Conservation (phyloP, 2,888 invertebrate genomes). For the Panzeria rudis region DNA sequence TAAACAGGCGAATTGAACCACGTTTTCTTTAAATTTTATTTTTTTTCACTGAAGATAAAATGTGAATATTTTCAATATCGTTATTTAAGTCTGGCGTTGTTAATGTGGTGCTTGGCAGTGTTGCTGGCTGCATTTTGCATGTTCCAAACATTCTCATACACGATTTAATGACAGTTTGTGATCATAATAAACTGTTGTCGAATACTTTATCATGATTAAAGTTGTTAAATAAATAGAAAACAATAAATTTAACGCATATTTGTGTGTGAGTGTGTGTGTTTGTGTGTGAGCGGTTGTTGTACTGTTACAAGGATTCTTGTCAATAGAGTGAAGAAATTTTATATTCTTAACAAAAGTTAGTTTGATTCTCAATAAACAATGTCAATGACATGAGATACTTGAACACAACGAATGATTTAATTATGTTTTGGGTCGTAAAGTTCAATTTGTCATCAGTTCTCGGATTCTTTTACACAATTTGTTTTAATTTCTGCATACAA, state of each 20-base stretch:
- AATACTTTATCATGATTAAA: conserved; percentile 59
- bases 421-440: not conserved
- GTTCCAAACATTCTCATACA: conserved; percentile 44
- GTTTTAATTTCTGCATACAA: too few relatives aligned
- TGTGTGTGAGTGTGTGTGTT: not conserved
- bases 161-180: conserved; percentile 61
- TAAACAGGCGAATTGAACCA: conserved; percentile 60
- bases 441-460: too few relatives aligned
- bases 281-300: not conserved
- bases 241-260: conserved; percentile 47
- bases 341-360: not conserved
- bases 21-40: conserved; percentile 29
- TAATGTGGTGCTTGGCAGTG: not conserved
- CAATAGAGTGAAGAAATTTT: not conserved
- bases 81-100: not conserved
- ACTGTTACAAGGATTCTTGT: not conserved
- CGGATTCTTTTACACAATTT: too few relatives aligned
- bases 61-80: not conserved
- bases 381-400: not conserved
- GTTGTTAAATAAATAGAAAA: conserved; percentile 48
- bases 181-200: conserved; percentile 69
- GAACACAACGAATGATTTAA: not conserved
- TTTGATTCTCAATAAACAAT: not conserved
- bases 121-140: conserved; percentile 41
- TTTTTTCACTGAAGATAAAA: conserved; percentile 2